phyloP scores from a whole-genome alignment of 2,113 vertebrate genomes.

The Odontesthes bonariensis region DNA sequence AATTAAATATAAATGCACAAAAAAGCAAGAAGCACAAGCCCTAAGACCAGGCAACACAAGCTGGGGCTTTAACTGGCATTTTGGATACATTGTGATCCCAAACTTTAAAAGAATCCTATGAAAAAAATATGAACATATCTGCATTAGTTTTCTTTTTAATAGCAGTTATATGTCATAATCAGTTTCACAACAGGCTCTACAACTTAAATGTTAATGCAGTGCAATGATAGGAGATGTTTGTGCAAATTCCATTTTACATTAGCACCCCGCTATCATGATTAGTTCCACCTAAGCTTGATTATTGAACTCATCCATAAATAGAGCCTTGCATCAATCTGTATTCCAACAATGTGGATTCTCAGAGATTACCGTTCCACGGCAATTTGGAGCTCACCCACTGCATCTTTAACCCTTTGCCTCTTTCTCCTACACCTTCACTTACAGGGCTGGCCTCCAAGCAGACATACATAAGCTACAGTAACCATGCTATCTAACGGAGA shows the following conservation, averaged over 20 bases:
- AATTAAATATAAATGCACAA: no score
- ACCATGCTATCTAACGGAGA: constrained; percentile 91
- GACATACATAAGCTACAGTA: constrained; percentile 97
- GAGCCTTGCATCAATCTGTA: constrained; percentile 33
- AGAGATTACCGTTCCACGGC: constrained; percentile 15
- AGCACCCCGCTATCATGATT: constrained; percentile 30
- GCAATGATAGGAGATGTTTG: not conserved
- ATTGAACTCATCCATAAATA: constrained; percentile 47
- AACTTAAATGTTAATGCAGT: not conserved
- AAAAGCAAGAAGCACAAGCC: no score
- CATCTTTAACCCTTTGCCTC: constrained; percentile 41
- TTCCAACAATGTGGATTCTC: constrained; percentile 13
- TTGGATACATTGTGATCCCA: no score
- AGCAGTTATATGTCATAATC: not conserved
- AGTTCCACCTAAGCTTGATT: constrained; percentile 34
- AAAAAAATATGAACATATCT: no score
- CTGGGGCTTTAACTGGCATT: no score
- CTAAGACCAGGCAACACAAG: no score
- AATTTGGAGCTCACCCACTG: constrained; percentile 21
- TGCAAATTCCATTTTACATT: constrained; percentile 13
- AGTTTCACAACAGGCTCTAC: not conserved
- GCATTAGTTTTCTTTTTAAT: no score
- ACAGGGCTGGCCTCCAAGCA: constrained; percentile 93
- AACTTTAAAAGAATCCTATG: no score
- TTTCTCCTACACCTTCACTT: constrained; percentile 55